Evolutionary conservation across 92 coral and sea anemone genomes (phyloP).

Genomic region (Actinernus sp.): DNA sequence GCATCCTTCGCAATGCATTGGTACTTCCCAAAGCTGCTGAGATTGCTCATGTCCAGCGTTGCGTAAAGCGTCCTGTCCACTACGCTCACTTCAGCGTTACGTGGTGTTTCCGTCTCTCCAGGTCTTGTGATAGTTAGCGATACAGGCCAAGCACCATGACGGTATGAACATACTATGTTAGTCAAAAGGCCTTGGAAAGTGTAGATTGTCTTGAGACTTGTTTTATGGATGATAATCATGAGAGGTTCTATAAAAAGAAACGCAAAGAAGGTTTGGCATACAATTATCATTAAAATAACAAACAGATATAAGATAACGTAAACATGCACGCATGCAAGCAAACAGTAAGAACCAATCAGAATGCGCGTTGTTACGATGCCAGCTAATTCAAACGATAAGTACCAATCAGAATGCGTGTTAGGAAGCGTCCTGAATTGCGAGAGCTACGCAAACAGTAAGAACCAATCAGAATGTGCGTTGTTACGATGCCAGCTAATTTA

Average conservation of each 20-base stretch:
- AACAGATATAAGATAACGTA: background rate
- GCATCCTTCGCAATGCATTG: slow-evolving; percentile 61
- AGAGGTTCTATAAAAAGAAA: no score
- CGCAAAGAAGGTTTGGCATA: no score
- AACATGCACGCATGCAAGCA: background rate
- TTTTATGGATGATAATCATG: slow-evolving; percentile 17
- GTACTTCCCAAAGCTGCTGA: slow-evolving; percentile 45
- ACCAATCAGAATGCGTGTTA: no score
- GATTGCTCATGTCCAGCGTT: slow-evolving; percentile 23
- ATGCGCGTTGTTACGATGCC: no score
- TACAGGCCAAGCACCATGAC: slow-evolving; percentile 59
- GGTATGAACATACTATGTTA: slow-evolving; percentile 57
- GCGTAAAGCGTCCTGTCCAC: slow-evolving; percentile 22
- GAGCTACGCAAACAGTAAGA: no score
- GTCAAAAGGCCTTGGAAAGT: slow-evolving; percentile 56
- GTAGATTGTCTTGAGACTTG: slow-evolving; percentile 49
- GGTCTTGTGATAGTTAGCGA: slow-evolving; percentile 27
- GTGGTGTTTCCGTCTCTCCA: slow-evolving; percentile 7
- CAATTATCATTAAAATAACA: no score
- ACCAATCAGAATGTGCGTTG: no score
- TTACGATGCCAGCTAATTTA: no score
- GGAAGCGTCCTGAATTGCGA: no score
- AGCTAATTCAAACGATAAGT: no score
- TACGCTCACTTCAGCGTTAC: slow-evolving; percentile 13
- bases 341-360: no score